Evolutionary conservation across 2,113 vertebrate species (phyloP).

Genomic region (Malurus elegans): DNA sequence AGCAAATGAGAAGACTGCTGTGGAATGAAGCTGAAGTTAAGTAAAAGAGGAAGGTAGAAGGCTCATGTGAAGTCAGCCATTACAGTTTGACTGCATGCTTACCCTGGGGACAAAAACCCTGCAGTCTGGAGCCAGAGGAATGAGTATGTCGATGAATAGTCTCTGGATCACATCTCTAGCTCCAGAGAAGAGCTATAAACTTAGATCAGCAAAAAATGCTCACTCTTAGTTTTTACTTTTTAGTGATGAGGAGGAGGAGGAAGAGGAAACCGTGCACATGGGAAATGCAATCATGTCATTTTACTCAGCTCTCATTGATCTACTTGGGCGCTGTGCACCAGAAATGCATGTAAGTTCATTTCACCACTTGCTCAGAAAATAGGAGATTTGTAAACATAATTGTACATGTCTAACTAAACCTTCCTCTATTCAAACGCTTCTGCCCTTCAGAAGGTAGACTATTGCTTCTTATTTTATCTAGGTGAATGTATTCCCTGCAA

Average conservation of each 20-base stretch:
- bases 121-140: neutral
- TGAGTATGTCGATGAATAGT: neutral
- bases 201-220: neutral
- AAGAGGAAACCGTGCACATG: constrained; percentile 96
- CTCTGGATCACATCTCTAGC: neutral
- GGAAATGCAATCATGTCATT: constrained; percentile 99
- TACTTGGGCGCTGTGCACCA: constrained; percentile 95
- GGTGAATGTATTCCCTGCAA: neutral
- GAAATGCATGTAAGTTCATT: constrained; percentile 91
- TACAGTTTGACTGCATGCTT: neutral
- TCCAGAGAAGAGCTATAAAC: neutral
- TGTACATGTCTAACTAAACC: neutral
- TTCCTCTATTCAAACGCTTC: neutral
- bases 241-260: constrained; percentile 75
- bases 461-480: neutral
- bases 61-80: neutral
- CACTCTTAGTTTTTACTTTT: constrained; percentile 19
- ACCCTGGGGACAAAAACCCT: neutral
- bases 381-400: neutral
- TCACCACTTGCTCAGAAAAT: neutral
- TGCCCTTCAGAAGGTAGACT: neutral
- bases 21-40: neutral
- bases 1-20: neutral
- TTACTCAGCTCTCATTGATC: constrained; percentile 97
- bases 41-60: neutral